These are phyloP conservation scores for Scolopax mira DNA, from an alignment of 2,113 vertebrate species.

Conservation along the genomic window DNA sequence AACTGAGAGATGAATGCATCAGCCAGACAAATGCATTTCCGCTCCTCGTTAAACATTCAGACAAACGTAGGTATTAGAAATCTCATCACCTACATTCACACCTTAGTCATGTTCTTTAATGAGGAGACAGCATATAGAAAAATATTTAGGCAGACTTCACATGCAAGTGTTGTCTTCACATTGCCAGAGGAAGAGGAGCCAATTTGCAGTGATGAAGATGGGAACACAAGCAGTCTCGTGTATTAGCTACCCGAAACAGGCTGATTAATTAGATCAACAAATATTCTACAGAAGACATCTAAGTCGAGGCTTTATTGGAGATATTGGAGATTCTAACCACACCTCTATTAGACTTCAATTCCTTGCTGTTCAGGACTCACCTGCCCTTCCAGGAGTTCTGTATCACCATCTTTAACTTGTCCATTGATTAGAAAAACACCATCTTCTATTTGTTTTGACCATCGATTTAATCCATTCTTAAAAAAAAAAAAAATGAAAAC, in stretches of 20 bases:
- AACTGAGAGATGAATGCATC: neutral
- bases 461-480: constrained; percentile 84
- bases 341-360: neutral
- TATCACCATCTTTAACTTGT: constrained; percentile 77
- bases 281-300: neutral
- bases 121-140: neutral
- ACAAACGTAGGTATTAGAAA: neutral
- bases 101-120: neutral
- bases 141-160: neutral
- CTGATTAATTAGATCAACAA: neutral
- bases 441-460: constrained; percentile 85
- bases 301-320: neutral
- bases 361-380: constrained; percentile 61
- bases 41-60: neutral
- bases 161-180: neutral
- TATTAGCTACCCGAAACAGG: neutral
- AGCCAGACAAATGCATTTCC: neutral
- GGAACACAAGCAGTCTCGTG: neutral
- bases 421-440: constrained; percentile 87
- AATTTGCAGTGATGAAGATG: neutral
- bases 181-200: neutral
- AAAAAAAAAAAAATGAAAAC: constrained; percentile 6
- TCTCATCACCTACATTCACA: neutral
- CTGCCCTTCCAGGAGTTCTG: constrained; percentile 84
- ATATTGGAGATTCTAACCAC: neutral